These are phyloP conservation scores for Platyscapa corneri DNA, from an alignment of 1,140 invertebrate species.

Conservation along the genomic window DNA sequence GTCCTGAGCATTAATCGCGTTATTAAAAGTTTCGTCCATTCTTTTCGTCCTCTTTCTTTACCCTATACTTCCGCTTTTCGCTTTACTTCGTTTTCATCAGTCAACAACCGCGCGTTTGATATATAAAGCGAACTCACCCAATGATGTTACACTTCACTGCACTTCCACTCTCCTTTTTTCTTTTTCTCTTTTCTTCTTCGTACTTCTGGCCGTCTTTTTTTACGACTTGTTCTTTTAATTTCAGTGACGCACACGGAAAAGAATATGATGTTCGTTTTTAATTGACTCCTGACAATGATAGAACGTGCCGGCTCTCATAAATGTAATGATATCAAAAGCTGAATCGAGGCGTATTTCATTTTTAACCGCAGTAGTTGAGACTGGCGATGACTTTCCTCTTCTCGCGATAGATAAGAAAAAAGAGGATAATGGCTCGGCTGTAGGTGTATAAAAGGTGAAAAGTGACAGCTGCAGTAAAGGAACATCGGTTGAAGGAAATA, in stretches of 20 bases:
- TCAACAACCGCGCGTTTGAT: not conserved
- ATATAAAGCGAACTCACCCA: not conserved
- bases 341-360: constrained; percentile 28
- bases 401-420: not conserved
- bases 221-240: constrained; percentile 17
- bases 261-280: constrained; percentile 10
- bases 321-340: constrained; percentile 34
- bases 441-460: not conserved
- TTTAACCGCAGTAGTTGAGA: constrained; percentile 18
- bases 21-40: constrained; percentile 55
- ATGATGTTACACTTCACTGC: not conserved
- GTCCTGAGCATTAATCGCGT: constrained; percentile 55
- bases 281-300: constrained; percentile 23
- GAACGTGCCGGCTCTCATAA: constrained; percentile 1
- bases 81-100: constrained; percentile 47
- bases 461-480: constrained; percentile 17
- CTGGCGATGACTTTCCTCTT: not conserved
- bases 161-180: not conserved
- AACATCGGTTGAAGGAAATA: not conserved
- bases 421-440: not conserved
- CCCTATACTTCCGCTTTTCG: constrained; percentile 52
- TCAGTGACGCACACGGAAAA: not conserved
- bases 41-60: constrained; percentile 50
- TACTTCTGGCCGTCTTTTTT: not conserved
- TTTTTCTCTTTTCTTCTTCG: not conserved